These are phyloP conservation scores for Lycaon pictus DNA, from an alignment of 2,113 vertebrate genomes.

Conservation along the genomic window DNA sequence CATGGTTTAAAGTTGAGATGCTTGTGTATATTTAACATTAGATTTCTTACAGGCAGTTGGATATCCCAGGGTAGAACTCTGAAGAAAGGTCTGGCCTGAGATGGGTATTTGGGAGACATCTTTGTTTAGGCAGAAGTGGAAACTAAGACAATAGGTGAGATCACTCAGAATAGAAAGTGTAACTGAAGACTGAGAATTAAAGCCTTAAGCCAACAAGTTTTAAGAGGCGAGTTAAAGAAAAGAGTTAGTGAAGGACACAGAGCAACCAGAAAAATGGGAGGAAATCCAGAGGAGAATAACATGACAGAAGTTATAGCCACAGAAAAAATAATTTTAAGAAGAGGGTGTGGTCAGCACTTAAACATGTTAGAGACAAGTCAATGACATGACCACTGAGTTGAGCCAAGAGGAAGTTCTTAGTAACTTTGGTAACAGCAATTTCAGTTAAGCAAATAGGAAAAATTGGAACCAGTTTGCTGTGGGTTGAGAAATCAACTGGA, in stretches of 20 bases:
- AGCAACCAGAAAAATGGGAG: background rate
- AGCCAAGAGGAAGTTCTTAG: background rate
- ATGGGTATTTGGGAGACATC: background rate
- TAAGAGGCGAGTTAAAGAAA: background rate
- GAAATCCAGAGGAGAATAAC: background rate
- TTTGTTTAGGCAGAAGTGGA: background rate
- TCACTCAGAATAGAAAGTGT: background rate
- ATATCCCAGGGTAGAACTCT: background rate
- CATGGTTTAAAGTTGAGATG: background rate
- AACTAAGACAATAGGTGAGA: background rate
- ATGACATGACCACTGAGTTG: background rate
- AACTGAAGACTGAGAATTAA: background rate
- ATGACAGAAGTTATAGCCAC: background rate
- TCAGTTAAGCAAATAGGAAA: background rate
- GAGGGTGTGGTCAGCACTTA: background rate
- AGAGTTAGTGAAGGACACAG: background rate
- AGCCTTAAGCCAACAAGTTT: background rate
- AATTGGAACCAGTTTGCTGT: background rate
- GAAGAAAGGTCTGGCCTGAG: background rate
- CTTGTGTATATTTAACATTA: background rate
- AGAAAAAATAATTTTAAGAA: background rate
- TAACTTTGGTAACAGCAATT: background rate
- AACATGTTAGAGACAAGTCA: background rate
- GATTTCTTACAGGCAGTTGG: background rate
- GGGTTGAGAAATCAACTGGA: background rate